Percentiles rank a stretch among this genome's conserved stretches.
These are phyloP conservation scores for Digitonthophagus gazella DNA, from an alignment of 2,888 invertebrate genomes.

Conservation along the genomic window DNA sequence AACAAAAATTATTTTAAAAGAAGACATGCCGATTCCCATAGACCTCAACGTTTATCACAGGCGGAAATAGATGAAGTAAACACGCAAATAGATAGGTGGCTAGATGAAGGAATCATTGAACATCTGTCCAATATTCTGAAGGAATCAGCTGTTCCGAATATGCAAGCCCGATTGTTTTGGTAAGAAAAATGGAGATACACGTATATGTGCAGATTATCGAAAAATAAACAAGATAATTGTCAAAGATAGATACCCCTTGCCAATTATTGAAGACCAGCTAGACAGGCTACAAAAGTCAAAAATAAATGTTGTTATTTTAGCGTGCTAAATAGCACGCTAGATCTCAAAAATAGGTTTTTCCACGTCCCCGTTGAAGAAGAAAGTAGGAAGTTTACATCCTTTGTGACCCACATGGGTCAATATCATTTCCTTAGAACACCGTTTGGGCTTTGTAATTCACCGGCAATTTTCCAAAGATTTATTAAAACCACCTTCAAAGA, in stretches of 20 bases:
- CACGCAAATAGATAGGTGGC: constrained; percentile 39
- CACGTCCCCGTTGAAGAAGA: constrained; percentile 40
- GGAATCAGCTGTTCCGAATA: constrained; percentile 41
- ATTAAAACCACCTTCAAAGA: constrained; percentile 37
- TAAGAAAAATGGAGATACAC: constrained; percentile 36
- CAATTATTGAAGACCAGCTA: constrained; percentile 44
- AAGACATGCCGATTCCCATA: constrained; percentile 37
- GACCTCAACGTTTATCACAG: constrained; percentile 35
- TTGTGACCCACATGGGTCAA: constrained; percentile 44
- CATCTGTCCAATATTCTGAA: too few relatives aligned
- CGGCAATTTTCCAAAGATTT: constrained; percentile 40
- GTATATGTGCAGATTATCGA: constrained; percentile 47
- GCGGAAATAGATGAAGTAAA: constrained; percentile 36
- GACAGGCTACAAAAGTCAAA: constrained; percentile 37
- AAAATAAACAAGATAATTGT: constrained; percentile 41
- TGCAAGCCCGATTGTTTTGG: constrained; percentile 40
- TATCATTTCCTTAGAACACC: constrained; percentile 46
- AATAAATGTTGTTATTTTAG: too few relatives aligned
- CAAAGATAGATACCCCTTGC: constrained; percentile 40
- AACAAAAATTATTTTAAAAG: constrained; percentile 38
- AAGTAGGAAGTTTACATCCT: constrained; percentile 42
- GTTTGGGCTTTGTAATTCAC: constrained; percentile 46
- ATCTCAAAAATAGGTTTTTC: constrained; percentile 43
- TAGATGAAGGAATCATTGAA: constrained; percentile 39
- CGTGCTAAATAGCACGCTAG: constrained; percentile 38